These are phyloP conservation scores for Sipha flava DNA, from an alignment of 1,140 invertebrate genomes.

Conservation along the genomic window DNA sequence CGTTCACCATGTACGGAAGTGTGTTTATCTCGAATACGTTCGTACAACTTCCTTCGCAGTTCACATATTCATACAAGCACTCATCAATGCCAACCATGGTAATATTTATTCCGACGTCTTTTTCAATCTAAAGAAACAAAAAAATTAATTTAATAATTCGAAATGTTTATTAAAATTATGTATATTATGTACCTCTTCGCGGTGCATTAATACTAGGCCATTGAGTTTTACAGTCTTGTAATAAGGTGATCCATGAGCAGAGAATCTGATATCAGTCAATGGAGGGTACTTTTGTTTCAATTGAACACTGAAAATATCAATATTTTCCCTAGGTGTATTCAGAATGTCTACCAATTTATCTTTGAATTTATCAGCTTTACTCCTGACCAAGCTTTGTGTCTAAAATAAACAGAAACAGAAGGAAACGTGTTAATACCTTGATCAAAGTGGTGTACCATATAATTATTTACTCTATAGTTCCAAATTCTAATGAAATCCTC, in stretches of 20 bases:
- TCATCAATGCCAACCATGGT: slow-evolving; percentile 97
- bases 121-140: slow-evolving; percentile 62
- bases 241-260: slow-evolving; percentile 91
- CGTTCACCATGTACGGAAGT: slow-evolving; percentile 89
- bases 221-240: slow-evolving; percentile 90
- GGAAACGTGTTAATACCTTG: background rate
- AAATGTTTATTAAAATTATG: background rate
- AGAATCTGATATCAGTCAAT: slow-evolving; percentile 84
- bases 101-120: slow-evolving; percentile 86
- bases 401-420: slow-evolving; percentile 40
- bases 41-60: slow-evolving; percentile 92
- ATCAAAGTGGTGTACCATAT: no score
- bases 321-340: slow-evolving; percentile 75
- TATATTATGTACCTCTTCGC: slow-evolving; percentile 74
- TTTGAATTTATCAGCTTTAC: slow-evolving; percentile 78
- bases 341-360: slow-evolving; percentile 78
- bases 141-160: background rate
- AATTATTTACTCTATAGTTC: slow-evolving; percentile 63
- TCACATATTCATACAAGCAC: slow-evolving; percentile 88
- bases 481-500: slow-evolving; percentile 92
- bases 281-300: slow-evolving; percentile 74
- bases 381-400: slow-evolving; percentile 70
- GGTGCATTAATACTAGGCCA: slow-evolving; percentile 86
- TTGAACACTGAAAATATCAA: slow-evolving; percentile 93
- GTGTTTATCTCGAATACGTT: slow-evolving; percentile 81